These are phyloP conservation scores for Andrena flavipes DNA, from an alignment of 2,888 invertebrate species.

Conservation along the genomic window DNA sequence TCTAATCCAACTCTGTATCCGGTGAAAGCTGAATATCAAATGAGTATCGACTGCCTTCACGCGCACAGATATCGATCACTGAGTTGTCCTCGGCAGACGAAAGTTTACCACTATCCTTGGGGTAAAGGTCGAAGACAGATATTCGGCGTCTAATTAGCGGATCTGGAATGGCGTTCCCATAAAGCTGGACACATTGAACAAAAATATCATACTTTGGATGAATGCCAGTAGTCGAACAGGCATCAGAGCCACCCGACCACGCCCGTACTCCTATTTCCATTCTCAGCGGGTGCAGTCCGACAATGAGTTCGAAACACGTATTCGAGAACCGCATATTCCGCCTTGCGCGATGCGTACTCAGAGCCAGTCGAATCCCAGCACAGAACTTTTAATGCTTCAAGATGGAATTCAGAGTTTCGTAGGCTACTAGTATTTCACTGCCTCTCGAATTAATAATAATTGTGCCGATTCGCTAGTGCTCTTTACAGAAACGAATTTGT, in stretches of 20 bases:
- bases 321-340: constrained; percentile 32
- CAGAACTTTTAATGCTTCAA: constrained; percentile 47
- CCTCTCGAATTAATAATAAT: constrained; percentile 20
- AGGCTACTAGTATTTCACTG: neutral
- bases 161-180: constrained; percentile 75
- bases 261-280: constrained; percentile 57
- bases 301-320: constrained; percentile 56
- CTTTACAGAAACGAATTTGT: neutral
- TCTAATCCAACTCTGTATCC: too few species aligned
- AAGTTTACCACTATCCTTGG: constrained; percentile 2
- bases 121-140: constrained; percentile 43
- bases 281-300: constrained; percentile 45
- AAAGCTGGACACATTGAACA: constrained; percentile 81
- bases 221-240: constrained; percentile 75
- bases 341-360: constrained; percentile 17
- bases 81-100: constrained; percentile 3
- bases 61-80: neutral
- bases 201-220: constrained; percentile 82
- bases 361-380: constrained; percentile 15
- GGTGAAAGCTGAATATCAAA: neutral
- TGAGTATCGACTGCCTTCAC: neutral
- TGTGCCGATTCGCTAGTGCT: neutral
- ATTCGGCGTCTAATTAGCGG: constrained; percentile 76
- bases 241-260: constrained; percentile 67
- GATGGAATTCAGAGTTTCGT: constrained; percentile 10